phyloP scores from a whole-genome alignment of 2,113 vertebrate species.

The Pterophyllum scalare region DNA sequence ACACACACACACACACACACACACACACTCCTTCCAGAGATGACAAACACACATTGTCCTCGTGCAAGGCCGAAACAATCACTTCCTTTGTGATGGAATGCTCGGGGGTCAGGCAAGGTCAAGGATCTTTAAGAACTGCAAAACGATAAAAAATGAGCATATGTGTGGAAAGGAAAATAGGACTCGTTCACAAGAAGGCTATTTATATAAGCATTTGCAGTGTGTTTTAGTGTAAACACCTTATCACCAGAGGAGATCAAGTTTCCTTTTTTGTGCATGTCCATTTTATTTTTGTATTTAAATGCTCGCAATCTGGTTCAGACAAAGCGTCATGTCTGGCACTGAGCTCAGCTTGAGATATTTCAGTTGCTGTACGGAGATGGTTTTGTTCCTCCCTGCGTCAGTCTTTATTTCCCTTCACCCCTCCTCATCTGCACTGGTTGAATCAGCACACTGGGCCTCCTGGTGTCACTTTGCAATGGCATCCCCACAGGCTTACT shows the following conservation, averaged over 20 bases:
- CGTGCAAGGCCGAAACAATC: slow-evolving; percentile 54
- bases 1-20: background rate
- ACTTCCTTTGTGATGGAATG: slow-evolving; percentile 57
- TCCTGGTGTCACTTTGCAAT: slow-evolving; percentile 55
- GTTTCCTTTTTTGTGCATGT: background rate
- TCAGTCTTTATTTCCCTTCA: slow-evolving; percentile 31
- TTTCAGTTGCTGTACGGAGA: slow-evolving; percentile 30
- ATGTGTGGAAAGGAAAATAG: slow-evolving; percentile 35
- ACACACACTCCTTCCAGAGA: slow-evolving; percentile 18
- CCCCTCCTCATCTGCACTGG: slow-evolving; percentile 29
- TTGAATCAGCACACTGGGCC: slow-evolving; percentile 66
- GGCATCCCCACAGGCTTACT: slow-evolving; percentile 53
- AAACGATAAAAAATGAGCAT: slow-evolving; percentile 27
- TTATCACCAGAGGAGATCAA: background rate
- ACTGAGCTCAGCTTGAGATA: slow-evolving; percentile 7
- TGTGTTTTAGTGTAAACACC: slow-evolving; percentile 12
- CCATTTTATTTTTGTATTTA: slow-evolving; percentile 17
- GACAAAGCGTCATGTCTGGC: slow-evolving; percentile 5
- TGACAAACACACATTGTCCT: slow-evolving; percentile 69
- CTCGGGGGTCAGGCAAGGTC: slow-evolving; percentile 49
- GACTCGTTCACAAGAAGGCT: slow-evolving; percentile 17
- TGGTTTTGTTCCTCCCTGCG: slow-evolving; percentile 27
- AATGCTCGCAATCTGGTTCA: background rate
- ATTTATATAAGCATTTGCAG: slow-evolving; percentile 26
- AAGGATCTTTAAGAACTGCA: slow-evolving; percentile 48